Percentiles rank a stretch among this genome's conserved stretches.
phyloP scores from a whole-genome alignment of 1,140 invertebrate genomes.

The Lepidostoma basale region DNA sequence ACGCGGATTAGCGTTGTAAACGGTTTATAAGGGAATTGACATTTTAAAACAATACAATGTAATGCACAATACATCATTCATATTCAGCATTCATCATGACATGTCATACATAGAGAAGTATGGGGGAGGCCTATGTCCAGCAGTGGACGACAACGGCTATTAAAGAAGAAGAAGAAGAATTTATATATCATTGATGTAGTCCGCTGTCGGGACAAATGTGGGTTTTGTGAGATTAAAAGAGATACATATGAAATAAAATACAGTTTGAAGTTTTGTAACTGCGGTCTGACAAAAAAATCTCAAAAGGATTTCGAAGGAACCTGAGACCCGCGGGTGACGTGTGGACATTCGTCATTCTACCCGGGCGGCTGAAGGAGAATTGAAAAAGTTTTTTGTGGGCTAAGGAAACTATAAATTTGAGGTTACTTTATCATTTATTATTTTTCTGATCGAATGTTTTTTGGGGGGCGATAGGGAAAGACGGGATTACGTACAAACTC shows the following conservation, averaged over 20 bases:
- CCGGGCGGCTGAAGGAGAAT: slow-evolving; percentile 5
- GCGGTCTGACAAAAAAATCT: not conserved
- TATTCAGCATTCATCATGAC: too few species aligned
- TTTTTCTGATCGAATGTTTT: slow-evolving; percentile 9
- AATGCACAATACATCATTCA: too few species aligned
- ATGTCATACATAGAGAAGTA: too few species aligned
- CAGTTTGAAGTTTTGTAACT: slow-evolving; percentile 1
- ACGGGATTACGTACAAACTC: too few species aligned
- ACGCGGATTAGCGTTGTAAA: not conserved
- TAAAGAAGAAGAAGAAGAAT: too few species aligned
- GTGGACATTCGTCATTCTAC: slow-evolving; percentile 9
- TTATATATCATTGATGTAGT: too few species aligned
- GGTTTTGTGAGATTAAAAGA: too few species aligned
- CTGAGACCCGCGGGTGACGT: slow-evolving; percentile 1
- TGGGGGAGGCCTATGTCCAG: too few species aligned
- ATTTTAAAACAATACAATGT: too few species aligned
- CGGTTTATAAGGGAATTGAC: slow-evolving; percentile 2
- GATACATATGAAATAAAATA: not conserved
- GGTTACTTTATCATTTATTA: slow-evolving; percentile 12
- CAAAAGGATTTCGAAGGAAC: not conserved
- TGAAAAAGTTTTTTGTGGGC: slow-evolving; percentile 10
- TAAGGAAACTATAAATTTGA: slow-evolving; percentile 15
- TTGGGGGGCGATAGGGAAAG: too few species aligned
- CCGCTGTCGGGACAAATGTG: too few species aligned
- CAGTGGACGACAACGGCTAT: too few species aligned